Evolutionary conservation across 2,888 invertebrate species (phyloP), one percentile per base, ranked within the genome.

Genomic region (Hartigia nigra): DNA sequence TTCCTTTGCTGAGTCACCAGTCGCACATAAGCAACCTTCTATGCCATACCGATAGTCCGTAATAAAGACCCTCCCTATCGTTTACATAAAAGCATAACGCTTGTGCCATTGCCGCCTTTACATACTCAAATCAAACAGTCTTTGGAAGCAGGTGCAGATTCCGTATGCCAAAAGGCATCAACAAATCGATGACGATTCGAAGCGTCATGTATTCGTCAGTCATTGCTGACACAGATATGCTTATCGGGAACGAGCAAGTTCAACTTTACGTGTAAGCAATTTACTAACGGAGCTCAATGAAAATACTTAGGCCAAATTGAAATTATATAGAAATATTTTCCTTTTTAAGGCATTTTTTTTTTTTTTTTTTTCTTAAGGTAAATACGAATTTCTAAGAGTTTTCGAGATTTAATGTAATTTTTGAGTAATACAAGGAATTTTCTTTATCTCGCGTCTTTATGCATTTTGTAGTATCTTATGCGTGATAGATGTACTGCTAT

Each of bases 1-100:
- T 88, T 88, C 88, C 88, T 78, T 72, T 70, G 83, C 85, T 88
- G 88, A 88, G 84, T 88, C 88, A 88, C 83, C 84, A 75, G 77
- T 55, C 36, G 76, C 75, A 74, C 70, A 72, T 32, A 34, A 34
- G 72, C 72, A 31, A 34, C 72, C 72, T 72, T 32, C 72, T 72
- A 72, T 72, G 72, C 31, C 32, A 32, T 72, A 72, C 32, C 72
- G 72, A 72, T 72, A 72, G 31, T 32, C 72, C 31, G 72, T 72
- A 72, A 72, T 72, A 72, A 72, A 12, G 32, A 12, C 23, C 39
- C 39, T 55, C 39, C 39, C 23, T 55, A 55, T 55, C 39, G 39
- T 55, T 55, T 55, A 55, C 39, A 55, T 55, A 55, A 55, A 55
- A 55, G 39, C 39, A 55, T 55, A 55, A 55, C 39, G 39, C 39